A percentile compares a stretch with the other conserved stretches of the same genome.
phyloP scores from a whole-genome alignment of 2,113 vertebrate genomes.

The Pachypanchax playfairii region DNA sequence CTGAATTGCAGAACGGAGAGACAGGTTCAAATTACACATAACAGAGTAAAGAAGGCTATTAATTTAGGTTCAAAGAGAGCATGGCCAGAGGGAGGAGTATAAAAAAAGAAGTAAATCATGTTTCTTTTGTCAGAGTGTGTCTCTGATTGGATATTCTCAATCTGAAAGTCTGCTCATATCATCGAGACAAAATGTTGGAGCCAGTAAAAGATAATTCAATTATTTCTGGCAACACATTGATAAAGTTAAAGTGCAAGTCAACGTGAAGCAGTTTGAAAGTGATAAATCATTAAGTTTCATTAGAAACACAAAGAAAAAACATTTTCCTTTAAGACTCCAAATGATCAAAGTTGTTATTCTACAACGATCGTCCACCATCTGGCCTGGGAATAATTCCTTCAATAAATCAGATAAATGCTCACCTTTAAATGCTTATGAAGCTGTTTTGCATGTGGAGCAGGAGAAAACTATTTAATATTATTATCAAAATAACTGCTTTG shows the following conservation, averaged over 20 bases:
- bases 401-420: no score
- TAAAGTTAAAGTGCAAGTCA: conserved; percentile 24
- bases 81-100: conserved; percentile 29
- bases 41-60: conserved; percentile 63
- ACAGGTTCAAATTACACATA: conserved; percentile 62
- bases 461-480: background rate
- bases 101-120: conserved; percentile 31
- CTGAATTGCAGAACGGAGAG: conserved; percentile 44
- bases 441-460: background rate
- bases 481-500: background rate
- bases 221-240: conserved; percentile 19
- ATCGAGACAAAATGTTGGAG: conserved; percentile 19
- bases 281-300: conserved; percentile 46
- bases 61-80: conserved; percentile 66
- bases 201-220: conserved; percentile 19
- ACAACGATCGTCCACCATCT: no score
- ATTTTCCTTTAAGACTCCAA: conserved; percentile 1
- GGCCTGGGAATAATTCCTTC: no score
- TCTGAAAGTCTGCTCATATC: conserved; percentile 1
- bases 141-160: background rate
- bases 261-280: conserved; percentile 7
- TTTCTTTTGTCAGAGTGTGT: conserved; percentile 28
- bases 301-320: conserved; percentile 13
- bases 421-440: no score
- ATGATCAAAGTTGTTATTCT: conserved; percentile 23